Conservation (phyloP, 2,113 vertebrate species). For the Pterocles burchelli region DNA sequence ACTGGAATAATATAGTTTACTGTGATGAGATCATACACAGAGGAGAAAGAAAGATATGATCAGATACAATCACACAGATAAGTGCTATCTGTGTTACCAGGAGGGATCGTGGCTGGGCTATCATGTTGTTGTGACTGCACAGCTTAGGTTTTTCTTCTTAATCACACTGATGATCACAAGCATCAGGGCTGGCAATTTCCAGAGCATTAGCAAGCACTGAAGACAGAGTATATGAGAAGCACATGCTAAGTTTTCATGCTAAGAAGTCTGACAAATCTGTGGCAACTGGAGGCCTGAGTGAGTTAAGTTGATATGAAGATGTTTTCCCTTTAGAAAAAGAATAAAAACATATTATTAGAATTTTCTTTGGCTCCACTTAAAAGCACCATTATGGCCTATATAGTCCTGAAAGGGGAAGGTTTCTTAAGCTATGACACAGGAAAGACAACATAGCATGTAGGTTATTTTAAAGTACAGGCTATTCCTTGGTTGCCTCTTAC, state of each 20-base stretch:
- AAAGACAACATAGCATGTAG: background rate
- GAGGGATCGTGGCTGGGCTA: background rate
- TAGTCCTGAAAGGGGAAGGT: background rate
- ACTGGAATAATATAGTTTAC: background rate
- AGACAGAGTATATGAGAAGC: background rate
- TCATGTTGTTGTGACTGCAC: background rate
- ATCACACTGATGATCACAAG: slow-evolving; percentile 7
- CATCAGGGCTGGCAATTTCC: background rate
- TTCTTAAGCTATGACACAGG: background rate
- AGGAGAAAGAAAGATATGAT: background rate
- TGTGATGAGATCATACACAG: background rate
- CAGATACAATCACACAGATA: background rate
- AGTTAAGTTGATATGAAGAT: background rate
- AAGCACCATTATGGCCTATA: background rate
- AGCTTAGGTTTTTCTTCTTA: slow-evolving; percentile 27
- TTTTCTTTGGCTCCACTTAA: background rate
- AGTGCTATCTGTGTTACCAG: background rate
- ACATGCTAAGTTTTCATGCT: background rate
- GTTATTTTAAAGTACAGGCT: background rate
- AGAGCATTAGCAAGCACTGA: background rate
- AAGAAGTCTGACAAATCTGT: background rate
- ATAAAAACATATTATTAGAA: background rate
- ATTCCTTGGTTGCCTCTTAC: background rate
- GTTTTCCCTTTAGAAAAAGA: background rate
- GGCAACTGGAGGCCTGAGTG: background rate